Conservation (phyloP, 2,113 vertebrate species). For the Festucalex cinctus region DNA sequence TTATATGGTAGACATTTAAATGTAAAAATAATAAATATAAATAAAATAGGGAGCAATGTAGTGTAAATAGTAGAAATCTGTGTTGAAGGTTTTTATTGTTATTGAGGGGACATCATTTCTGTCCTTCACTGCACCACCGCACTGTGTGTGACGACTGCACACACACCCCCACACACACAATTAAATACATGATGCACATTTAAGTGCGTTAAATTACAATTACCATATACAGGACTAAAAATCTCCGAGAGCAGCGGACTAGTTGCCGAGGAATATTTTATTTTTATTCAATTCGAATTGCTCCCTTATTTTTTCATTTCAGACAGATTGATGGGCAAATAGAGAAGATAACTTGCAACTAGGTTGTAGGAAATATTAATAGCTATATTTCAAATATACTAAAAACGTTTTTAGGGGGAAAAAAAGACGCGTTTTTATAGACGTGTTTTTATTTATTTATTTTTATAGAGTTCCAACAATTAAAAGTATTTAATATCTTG, state of each 20-base stretch:
- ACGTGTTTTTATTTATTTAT: no score
- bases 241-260: not conserved
- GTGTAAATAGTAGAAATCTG: no score
- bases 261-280: not conserved
- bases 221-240: not conserved
- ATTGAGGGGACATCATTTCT: constrained; percentile 29
- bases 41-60: no score
- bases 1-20: no score
- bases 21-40: not conserved
- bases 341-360: not conserved
- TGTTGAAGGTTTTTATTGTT: constrained; percentile 26
- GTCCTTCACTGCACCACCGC: not conserved
- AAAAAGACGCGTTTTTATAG: not conserved
- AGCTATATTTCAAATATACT: not conserved
- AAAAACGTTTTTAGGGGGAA: no score
- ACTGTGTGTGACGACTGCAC: not conserved
- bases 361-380: not conserved
- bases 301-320: not conserved
- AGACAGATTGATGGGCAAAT: not conserved
- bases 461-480: not conserved
- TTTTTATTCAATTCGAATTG: not conserved
- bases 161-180: not conserved
- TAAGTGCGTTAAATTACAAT: not conserved
- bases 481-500: not conserved
- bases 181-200: not conserved